Percentiles rank a stretch among this genome's conserved stretches.
These are phyloP conservation scores for Dynastes maya DNA, from an alignment of 2,888 invertebrate genomes.

Conservation along the genomic window DNA sequence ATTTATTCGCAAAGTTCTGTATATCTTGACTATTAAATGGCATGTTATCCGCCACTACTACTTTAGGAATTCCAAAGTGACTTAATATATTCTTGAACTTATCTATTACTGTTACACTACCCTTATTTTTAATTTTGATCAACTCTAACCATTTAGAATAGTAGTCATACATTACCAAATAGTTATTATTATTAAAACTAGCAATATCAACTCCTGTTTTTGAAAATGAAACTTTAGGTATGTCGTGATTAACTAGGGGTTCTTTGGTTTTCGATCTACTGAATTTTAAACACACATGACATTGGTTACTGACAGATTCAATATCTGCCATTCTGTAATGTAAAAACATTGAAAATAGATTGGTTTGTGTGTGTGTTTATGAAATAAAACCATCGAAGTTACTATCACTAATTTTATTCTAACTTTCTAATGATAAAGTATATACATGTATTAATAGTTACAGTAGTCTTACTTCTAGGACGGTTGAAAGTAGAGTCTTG, in stretches of 20 bases:
- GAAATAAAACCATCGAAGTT: too few species aligned
- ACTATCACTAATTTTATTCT: too few species aligned
- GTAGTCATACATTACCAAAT: background rate
- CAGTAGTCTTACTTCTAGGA: too few species aligned
- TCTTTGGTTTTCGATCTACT: too few species aligned
- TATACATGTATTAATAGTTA: too few species aligned
- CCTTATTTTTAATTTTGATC: slow-evolving; percentile 1
- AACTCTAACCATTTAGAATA: background rate
- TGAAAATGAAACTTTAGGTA: background rate
- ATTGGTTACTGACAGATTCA: background rate
- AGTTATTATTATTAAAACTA: background rate
- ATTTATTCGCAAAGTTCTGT: slow-evolving; percentile 7
- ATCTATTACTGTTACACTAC: slow-evolving; percentile 8
- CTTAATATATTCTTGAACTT: slow-evolving; percentile 11
- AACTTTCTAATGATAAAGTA: too few species aligned
- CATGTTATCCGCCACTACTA: slow-evolving; percentile 16
- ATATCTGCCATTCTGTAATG: background rate
- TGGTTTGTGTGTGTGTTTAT: too few species aligned
- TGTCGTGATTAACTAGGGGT: background rate
- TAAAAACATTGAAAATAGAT: too few species aligned
- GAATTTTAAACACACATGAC: too few species aligned
- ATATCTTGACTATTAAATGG: slow-evolving; percentile 11
- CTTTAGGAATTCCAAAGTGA: slow-evolving; percentile 8
- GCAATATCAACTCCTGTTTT: background rate
- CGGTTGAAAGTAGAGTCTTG: too few species aligned